Evolutionary conservation across 1,140 invertebrate genomes (phyloP).

Genomic region (Apis cerana): DNA sequence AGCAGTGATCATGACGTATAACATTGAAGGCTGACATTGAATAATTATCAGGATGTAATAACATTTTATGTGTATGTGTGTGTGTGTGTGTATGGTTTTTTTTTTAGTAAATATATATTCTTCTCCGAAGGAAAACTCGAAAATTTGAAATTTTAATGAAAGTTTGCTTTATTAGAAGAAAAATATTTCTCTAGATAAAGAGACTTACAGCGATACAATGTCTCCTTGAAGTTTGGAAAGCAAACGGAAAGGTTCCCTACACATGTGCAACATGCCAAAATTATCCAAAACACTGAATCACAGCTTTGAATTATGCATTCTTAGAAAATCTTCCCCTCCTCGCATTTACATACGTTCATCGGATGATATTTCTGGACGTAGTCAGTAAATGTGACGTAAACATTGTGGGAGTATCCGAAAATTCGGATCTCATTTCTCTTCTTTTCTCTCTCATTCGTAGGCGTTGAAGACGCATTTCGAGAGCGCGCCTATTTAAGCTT

Average conservation of each 20-base stretch:
- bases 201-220: neutral
- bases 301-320: neutral
- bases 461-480: neutral
- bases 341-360: neutral
- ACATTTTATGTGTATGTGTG: neutral
- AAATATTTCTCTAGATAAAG: neutral
- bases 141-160: neutral
- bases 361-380: conserved; percentile 53
- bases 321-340: conserved; percentile 14
- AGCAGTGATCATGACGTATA: neutral
- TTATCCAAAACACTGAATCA: conserved; percentile 26
- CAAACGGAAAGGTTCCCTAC: neutral
- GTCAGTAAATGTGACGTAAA: conserved; percentile 55
- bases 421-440: neutral
- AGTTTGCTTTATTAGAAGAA: neutral
- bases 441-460: neutral
- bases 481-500: conserved; percentile 51
- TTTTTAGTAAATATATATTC: neutral
- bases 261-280: conserved; percentile 1
- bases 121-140: neutral
- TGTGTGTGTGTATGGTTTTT: too few species aligned
- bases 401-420: conserved; percentile 35
- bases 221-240: neutral
- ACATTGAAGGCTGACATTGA: neutral
- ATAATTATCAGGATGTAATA: neutral